A percentile compares a stretch with the other conserved stretches of the same genome.
Evolutionary conservation across 2,113 vertebrate genomes (phyloP).

Genomic region (Aepyceros melampus): DNA sequence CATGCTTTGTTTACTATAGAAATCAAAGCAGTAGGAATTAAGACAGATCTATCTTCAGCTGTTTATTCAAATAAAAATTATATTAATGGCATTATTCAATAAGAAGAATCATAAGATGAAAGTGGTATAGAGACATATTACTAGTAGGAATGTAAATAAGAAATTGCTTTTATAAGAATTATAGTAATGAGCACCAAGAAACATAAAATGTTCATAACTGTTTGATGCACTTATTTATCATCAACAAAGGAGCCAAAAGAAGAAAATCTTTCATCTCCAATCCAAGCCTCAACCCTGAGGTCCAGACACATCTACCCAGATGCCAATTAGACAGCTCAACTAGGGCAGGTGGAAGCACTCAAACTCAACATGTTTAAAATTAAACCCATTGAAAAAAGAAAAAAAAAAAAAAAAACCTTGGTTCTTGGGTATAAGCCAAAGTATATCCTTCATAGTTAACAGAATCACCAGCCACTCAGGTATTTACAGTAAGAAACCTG

Average conservation of each 20-base stretch:
- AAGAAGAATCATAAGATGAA: not conserved
- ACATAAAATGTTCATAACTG: not conserved
- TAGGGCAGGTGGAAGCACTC: not conserved
- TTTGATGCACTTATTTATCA: not conserved
- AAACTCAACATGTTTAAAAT: slow-evolving; percentile 4
- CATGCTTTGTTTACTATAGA: not conserved
- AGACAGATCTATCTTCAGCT: not conserved
- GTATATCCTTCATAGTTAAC: not conserved
- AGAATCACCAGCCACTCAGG: not conserved
- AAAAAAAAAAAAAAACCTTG: not conserved
- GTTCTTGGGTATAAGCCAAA: not conserved
- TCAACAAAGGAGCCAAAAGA: not conserved
- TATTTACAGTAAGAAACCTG: not conserved
- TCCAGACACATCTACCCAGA: not conserved
- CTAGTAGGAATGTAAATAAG: not conserved
- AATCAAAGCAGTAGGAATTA: not conserved
- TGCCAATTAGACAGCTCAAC: not conserved
- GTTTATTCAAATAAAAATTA: not conserved
- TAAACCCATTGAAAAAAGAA: not conserved
- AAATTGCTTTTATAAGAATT: not conserved
- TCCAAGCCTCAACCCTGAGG: not conserved
- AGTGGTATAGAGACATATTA: not conserved
- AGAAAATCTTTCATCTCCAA: not conserved
- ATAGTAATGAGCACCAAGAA: not conserved
- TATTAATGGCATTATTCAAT: not conserved